Conservation (phyloP, 2,888 invertebrate species). For the Scaptodrosophila latifasciaeformis region DNA sequence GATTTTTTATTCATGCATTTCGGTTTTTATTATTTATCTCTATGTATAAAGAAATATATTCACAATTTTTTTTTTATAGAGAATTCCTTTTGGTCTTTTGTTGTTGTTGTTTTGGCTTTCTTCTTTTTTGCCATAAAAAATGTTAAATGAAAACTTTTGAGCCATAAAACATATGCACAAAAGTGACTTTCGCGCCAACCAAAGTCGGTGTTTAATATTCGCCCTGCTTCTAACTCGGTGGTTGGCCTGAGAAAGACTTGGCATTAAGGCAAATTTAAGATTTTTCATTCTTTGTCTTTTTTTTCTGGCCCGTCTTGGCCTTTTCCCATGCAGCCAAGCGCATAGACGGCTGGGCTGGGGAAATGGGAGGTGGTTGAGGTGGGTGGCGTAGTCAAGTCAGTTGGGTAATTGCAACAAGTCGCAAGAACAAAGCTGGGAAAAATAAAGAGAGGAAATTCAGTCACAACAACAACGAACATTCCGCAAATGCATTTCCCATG, state of each 20-base stretch:
- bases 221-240: too few relatives aligned
- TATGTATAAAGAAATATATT: background rate
- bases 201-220: too few relatives aligned
- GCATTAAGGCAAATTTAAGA: slow-evolving; percentile 30
- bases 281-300: too few relatives aligned
- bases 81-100: slow-evolving; percentile 21
- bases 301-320: too few relatives aligned
- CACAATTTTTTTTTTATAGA: slow-evolving; percentile 2
- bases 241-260: slow-evolving; percentile 10
- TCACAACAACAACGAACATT: slow-evolving; percentile 39
- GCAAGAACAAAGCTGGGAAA: slow-evolving; percentile 54
- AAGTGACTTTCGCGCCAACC: background rate
- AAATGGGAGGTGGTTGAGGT: slow-evolving; percentile 5
- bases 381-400: too few relatives aligned
- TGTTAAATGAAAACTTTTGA: slow-evolving; percentile 50
- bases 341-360: slow-evolving; percentile 12
- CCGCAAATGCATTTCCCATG: slow-evolving; percentile 70
- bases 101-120: slow-evolving; percentile 7
- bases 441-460: slow-evolving; percentile 11
- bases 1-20: too few relatives aligned
- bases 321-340: slow-evolving; percentile 35
- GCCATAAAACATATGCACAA: slow-evolving; percentile 40
- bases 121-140: slow-evolving; percentile 38
- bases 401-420: background rate
- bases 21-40: background rate